Evolutionary conservation across 2,888 invertebrate species (phyloP), one percentile per base, ranked within the genome.

Genomic region (Tipula unca): DNA sequence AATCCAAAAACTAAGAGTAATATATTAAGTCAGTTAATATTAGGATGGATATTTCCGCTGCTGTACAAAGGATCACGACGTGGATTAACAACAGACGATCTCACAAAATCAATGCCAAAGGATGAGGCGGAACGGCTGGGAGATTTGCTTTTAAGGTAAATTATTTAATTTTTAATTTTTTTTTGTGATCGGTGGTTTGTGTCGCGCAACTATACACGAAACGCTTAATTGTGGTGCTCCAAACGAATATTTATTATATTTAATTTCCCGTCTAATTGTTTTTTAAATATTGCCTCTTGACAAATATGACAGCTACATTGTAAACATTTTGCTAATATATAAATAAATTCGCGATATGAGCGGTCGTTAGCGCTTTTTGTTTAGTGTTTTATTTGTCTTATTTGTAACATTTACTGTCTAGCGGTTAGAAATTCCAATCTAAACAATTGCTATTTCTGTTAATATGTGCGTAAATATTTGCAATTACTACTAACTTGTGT

Each of bases 61-160:
- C 87, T 91, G 3, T 90, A 88, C 86, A 89, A 88, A 39, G 91
- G 91, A 17, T 88, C 89, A 1, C 88, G 87, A 4, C 87, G 88
- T 13, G 91, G 91, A 1, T 87, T 96, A 13, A 93, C 93, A 87
- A 92, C 94, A 85, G 91, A 92, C 8, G 96, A 96, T 90, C 91
- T 96, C 29, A 93, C 94, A 69, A 69, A 69, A 69, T 69, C 69
- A 25, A 8, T 69, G 25, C 69, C 69, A 69, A 35, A 69, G 20
- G 95, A 95, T 88, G 87, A 87, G 42, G 91, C 91, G 0, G 90
- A 90, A 86, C 88, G 88, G 48, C 86, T 91, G 10, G 91, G 91
- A 4, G 90, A 91, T 88, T 88, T 88, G 3, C 87, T 91, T 36
- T 91, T 91, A 87, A 88, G 89, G 91, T 91, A 88, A 88, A 89